phyloP scores from a whole-genome alignment of 2,113 vertebrate species.

The Oreochromis aureus region DNA sequence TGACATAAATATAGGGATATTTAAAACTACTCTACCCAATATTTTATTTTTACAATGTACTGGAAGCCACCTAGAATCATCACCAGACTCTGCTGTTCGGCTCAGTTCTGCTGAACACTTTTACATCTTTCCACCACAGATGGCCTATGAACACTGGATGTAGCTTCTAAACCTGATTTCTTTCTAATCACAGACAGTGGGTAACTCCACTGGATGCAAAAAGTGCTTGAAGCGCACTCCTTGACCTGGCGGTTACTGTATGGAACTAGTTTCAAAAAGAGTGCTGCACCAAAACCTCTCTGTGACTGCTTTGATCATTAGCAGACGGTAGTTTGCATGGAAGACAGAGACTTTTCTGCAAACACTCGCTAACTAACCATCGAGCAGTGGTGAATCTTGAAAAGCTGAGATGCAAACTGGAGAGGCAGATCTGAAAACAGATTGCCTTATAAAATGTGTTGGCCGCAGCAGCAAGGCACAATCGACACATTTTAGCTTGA shows the following conservation, averaged over 20 bases:
- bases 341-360: background rate
- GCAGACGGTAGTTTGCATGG: background rate
- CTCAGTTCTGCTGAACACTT: background rate
- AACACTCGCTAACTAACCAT: background rate
- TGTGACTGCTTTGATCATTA: background rate
- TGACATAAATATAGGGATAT: background rate
- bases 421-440: background rate
- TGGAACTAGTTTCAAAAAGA: background rate
- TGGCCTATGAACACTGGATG: background rate
- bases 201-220: background rate
- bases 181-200: background rate
- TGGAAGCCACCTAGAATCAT: background rate
- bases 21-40: background rate
- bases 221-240: background rate
- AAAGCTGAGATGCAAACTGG: background rate
- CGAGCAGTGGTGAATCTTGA: background rate
- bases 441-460: background rate
- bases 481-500: background rate
- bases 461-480: background rate
- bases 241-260: background rate
- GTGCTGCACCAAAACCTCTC: background rate
- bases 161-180: background rate
- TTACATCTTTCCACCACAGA: background rate
- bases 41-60: background rate
- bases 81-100: background rate